These are phyloP conservation scores for Cyanoramphus novaezelandiae DNA, from an alignment of 2,113 vertebrate species.

Conservation along the genomic window DNA sequence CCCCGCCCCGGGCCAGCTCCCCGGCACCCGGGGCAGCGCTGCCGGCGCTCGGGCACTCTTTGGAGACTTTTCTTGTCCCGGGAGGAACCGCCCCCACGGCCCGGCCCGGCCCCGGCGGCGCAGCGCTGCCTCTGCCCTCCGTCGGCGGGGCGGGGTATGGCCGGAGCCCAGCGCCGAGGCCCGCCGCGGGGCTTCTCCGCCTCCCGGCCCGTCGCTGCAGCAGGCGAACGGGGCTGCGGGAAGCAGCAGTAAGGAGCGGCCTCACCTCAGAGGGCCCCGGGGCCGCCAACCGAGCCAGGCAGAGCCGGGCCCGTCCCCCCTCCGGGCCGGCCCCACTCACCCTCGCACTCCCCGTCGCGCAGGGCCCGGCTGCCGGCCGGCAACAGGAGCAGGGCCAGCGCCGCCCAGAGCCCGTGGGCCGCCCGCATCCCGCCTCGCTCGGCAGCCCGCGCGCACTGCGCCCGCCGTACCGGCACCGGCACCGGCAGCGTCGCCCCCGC, in stretches of 20 bases:
- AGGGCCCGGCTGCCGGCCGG: conserved; percentile 72
- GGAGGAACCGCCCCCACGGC: neutral
- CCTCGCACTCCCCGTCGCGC: conserved; percentile 89
- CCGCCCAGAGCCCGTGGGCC: conserved; percentile 81
- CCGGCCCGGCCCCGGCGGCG: neutral
- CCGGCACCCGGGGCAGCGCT: neutral
- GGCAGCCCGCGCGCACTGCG: conserved; percentile 21
- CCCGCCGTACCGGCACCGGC: neutral
- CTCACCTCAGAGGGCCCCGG: neutral
- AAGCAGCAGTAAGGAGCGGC: neutral
- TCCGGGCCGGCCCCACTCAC: conserved; percentile 66
- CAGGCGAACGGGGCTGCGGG: neutral
- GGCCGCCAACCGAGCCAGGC: neutral
- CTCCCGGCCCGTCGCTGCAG: neutral
- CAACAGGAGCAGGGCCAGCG: conserved; percentile 79
- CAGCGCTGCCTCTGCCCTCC: neutral
- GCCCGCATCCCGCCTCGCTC: conserved; percentile 76
- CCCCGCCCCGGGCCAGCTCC: neutral
- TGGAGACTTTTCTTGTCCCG: neutral
- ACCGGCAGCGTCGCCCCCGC: neutral
- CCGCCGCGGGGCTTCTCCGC: neutral
- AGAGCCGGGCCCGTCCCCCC: neutral
- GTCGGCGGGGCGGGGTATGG: neutral
- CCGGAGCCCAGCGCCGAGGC: neutral
- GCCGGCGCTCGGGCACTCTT: neutral